Conservation (phyloP, 2,113 vertebrate genomes). For the Protobothrops flavoviridis region DNA sequence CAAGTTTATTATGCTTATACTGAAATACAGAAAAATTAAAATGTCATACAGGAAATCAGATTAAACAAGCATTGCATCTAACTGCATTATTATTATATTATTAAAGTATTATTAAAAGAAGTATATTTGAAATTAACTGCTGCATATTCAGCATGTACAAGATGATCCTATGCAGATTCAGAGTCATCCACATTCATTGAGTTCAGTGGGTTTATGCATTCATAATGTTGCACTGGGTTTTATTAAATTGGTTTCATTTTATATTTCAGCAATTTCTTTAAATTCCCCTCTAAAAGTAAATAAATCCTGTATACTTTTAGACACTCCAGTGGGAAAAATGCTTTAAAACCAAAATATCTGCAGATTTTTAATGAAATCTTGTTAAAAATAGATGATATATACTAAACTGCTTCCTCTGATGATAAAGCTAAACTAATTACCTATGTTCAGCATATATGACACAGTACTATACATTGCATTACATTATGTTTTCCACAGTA, state of each 20-base stretch:
- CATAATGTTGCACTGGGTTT: neutral
- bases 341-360: neutral
- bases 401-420: neutral
- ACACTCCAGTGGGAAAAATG: neutral
- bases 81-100: neutral
- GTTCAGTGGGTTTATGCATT: neutral
- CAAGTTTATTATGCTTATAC: neutral
- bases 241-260: neutral
- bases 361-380: neutral
- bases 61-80: neutral
- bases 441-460: neutral
- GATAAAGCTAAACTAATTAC: neutral
- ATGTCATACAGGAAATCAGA: neutral
- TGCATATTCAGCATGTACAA: neutral
- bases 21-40: neutral
- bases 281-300: neutral
- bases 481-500: neutral
- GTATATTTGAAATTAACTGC: neutral
- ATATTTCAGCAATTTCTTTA: neutral
- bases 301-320: neutral
- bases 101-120: neutral
- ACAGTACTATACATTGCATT: neutral
- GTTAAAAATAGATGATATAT: neutral
- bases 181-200: neutral
- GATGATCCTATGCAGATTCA: neutral